Base-by-base conservation (phyloP, 2,888 invertebrate genomes). In the Ophion obscuratus region DNA sequence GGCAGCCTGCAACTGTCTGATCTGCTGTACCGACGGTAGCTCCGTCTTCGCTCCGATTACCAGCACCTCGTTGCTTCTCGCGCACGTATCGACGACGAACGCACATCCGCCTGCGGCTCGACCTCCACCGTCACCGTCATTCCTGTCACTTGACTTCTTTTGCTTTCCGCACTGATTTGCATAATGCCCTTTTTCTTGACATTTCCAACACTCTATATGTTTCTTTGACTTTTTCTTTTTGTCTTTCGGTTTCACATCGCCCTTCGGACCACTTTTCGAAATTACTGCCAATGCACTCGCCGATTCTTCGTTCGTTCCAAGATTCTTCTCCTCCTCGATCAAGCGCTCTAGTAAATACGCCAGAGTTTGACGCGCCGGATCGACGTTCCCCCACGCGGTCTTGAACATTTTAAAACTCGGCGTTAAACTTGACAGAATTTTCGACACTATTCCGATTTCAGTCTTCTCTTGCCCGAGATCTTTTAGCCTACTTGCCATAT, bases 401-500 rank as follows among this genome's bases (percentile, higher is more conserved):
- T 80, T 80, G 47, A 79, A 79, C 59, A 83, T 47, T 9, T 9
- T 31, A 3, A 31, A 83, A 59, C 67, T 83, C 9, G 80, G 5
- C 17, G 84, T 81, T n/a, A 81, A 11, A n/a, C 84, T 84, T 57
- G 80, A 80, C 47, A 83, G 0, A 14, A 85, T 80, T 67, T 85
- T 85, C 20, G 85, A 80, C 9, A 85, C 71, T 57, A 85, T 76
- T 24, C 80, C 82, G 24, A 59, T 11, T 11, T 85, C 79, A 3
- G 83, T n/a, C n/a, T 64, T 79, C 7, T 0, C 40, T 24, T 85
- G 76, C 10, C 85, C 80, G 2, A 83, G 83, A 31, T 83, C 83
- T 61, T 57, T 75, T 5, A 85, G 44, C 62, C 66, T 70, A 6
- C 85, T 74, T 24, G 90, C 90, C 77, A 90, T 70, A 59, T 88